Evolutionary conservation across 1,140 invertebrate genomes (phyloP), one percentile per base, ranked within the genome.

Genomic region (Diprion similis): DNA sequence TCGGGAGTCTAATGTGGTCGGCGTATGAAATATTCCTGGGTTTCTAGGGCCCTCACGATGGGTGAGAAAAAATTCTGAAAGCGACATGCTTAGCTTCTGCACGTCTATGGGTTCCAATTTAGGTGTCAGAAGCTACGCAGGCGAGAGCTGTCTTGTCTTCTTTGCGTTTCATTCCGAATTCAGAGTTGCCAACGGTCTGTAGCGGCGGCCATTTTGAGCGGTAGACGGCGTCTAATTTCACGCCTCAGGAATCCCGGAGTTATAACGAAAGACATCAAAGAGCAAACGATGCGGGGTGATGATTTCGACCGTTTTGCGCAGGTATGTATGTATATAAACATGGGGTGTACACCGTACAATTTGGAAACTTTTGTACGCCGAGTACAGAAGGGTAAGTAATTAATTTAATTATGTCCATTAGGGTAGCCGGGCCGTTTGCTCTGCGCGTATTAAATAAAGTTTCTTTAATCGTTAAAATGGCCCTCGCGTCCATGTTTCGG

Each of bases 201-300:
- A 59, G 51, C 51, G 51, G 51, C 51, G 51, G 51, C 51, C 51
- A 59, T 59, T 59, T 59, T 59, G 51, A 8, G 11, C 51, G 8
- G 51, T 59, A 59, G 11, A 59, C 51, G 8, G 51, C 51, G 51
- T 59, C 51, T 59, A 59, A 59, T 59, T 59, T 59, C 51, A 59
- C 51, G 51, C 51, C 51, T 59, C 6, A 17, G 51, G 51, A 59
- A 59, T 59, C 51, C 4, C 51, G 11, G 51, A 59, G 51, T 59
- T 59, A 59, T 59, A 59, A 59, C 11, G 51, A 59, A 59, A 59
- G 11, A 59, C 51, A 15, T 59, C 51, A 59, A 59, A 59, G 51
- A 59, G 51, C 51, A 59, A 59, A 59, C 51, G 51, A 59, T 59
- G 51, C n/a, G 11, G 51, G n/a, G 51, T 59, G 51, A 59, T 59